phyloP scores from a whole-genome alignment of 2,113 vertebrate genomes.

The Chaetodon trifascialis region DNA sequence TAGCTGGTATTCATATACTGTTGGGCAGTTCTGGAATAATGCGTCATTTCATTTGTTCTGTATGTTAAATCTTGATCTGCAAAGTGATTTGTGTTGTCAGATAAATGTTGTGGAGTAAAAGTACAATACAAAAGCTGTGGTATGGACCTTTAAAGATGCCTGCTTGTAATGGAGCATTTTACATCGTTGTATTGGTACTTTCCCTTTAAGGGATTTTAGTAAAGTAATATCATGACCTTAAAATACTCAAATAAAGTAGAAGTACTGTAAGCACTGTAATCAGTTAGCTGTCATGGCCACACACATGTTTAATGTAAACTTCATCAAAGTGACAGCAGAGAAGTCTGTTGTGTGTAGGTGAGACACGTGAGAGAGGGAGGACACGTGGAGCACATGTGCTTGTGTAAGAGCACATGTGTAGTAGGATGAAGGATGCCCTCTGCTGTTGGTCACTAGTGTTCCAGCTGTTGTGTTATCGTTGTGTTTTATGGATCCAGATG shows the following conservation, averaged over 20 bases:
- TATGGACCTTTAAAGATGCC: too few relatives aligned
- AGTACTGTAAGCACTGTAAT: background rate
- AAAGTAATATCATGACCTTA: background rate
- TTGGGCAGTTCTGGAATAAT: too few relatives aligned
- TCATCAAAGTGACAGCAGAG: background rate
- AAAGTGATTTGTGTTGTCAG: too few relatives aligned
- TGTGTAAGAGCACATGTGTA: conserved; percentile 26
- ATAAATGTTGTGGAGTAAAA: too few relatives aligned
- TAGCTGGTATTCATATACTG: too few relatives aligned
- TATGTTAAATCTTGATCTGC: too few relatives aligned
- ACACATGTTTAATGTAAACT: background rate
- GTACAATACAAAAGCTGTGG: too few relatives aligned
- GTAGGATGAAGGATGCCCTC: conserved; percentile 16
- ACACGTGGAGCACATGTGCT: background rate
- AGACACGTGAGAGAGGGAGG: background rate
- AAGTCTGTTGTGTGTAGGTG: background rate
- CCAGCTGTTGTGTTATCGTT: conserved; percentile 20
- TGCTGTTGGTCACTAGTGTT: background rate
- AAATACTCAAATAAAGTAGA: background rate
- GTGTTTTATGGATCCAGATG: conserved; percentile 82
- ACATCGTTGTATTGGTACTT: too few relatives aligned
- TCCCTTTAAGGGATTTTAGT: background rate
- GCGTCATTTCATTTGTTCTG: too few relatives aligned
- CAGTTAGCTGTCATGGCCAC: background rate
- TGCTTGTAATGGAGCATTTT: too few relatives aligned